Percentiles rank a stretch among this genome's conserved stretches.
Evolutionary conservation across 1,140 invertebrate genomes (phyloP).

Genomic region (Caenorhabditis latens): DNA sequence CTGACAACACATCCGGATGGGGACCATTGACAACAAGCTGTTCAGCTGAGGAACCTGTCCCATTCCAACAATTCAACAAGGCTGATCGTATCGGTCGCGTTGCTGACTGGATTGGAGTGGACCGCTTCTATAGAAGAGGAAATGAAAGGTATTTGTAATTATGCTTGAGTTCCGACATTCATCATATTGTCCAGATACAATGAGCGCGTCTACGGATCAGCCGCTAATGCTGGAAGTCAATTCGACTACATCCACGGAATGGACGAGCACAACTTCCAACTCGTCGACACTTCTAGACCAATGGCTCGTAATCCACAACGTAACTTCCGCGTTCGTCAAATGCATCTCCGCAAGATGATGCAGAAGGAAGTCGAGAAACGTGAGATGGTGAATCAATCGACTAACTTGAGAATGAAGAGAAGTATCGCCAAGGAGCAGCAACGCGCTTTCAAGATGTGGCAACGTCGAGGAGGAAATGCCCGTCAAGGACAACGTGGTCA

Average conservation of each 20-base stretch:
- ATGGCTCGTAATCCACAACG: constrained; percentile 58
- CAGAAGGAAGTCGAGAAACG: constrained; percentile 75
- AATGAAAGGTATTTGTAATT: constrained; percentile 60
- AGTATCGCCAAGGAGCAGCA: constrained; percentile 76
- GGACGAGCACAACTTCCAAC: constrained; percentile 77
- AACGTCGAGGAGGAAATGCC: constrained; percentile 71
- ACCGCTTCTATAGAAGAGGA: constrained; percentile 74
- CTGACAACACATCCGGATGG: constrained; percentile 70
- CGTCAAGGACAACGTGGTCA: constrained; percentile 63
- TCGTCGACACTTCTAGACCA: constrained; percentile 68
- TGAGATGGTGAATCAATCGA: constrained; percentile 70
- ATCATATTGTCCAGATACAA: constrained; percentile 71
- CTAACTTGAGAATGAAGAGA: constrained; percentile 75
- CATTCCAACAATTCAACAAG: constrained; percentile 78
- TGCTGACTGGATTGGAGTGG: constrained; percentile 77
- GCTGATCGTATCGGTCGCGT: constrained; percentile 76
- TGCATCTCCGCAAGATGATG: constrained; percentile 69
- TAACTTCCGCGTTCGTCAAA: constrained; percentile 64
- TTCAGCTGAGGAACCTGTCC: constrained; percentile 69
- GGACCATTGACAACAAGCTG: constrained; percentile 66
- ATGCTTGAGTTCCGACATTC: neutral
- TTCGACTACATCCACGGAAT: constrained; percentile 77
- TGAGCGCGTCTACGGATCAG: constrained; percentile 77
- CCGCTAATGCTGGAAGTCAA: constrained; percentile 75
- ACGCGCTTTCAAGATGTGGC: constrained; percentile 74